A percentile compares a stretch with the other conserved stretches of the same genome.
Conservation (phyloP, 2,888 invertebrate species). For the Melanargia galathea region DNA sequence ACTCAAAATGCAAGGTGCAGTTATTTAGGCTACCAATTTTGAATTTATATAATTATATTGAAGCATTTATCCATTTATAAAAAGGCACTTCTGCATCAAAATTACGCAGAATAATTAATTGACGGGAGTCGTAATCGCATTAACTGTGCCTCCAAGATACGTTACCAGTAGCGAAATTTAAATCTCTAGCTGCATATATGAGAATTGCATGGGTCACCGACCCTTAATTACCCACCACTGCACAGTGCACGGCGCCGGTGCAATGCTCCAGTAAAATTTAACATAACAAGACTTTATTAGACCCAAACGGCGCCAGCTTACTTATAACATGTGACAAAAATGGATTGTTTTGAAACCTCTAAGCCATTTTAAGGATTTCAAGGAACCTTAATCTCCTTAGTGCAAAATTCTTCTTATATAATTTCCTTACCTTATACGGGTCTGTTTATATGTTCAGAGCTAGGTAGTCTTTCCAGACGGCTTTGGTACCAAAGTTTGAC, state of each 20-base stretch:
- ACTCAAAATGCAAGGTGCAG: conserved; percentile 2
- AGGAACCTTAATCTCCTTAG: not conserved
- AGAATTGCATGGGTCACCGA: conserved; percentile 64
- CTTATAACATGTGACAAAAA: conserved; percentile 40
- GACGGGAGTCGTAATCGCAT: conserved; percentile 2
- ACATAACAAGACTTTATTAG: conserved; percentile 78
- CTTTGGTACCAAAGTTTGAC: too few relatives aligned
- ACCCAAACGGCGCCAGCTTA: conserved; percentile 54
- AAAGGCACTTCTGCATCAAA: conserved; percentile 3
- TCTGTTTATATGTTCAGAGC: not conserved
- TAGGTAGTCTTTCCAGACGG: not conserved
- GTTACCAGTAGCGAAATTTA: conserved; percentile 26
- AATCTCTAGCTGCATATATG: conserved; percentile 64
- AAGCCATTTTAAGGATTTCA: conserved; percentile 7
- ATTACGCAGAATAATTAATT: conserved; percentile 10
- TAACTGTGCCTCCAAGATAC: conserved; percentile 14
- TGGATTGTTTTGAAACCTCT: conserved; percentile 7
- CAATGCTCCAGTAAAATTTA: conserved; percentile 80
- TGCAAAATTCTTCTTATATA: not conserved
- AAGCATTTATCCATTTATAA: conserved; percentile 7
- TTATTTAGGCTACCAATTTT: conserved; percentile 19
- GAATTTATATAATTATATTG: not conserved
- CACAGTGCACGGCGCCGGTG: conserved; percentile 69
- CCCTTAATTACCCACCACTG: conserved; percentile 75
- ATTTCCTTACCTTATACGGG: too few relatives aligned